Base-by-base conservation (phyloP, 2,888 invertebrate genomes). In the Yponomeuta malinellus region DNA sequence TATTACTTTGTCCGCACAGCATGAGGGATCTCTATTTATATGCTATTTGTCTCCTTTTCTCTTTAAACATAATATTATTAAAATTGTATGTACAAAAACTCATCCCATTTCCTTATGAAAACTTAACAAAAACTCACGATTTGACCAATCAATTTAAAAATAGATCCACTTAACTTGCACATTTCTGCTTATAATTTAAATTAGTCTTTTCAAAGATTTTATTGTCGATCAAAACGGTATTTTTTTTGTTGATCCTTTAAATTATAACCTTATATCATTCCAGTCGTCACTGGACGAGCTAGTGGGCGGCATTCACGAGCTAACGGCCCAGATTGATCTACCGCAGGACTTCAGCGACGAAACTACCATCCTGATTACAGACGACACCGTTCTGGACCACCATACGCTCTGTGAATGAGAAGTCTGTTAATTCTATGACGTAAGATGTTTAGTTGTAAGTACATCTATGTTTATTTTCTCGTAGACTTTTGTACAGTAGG, bases 311-410 rank as follows among this genome's bases (percentile, higher is more conserved):
- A 76, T 92, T 2, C 88, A 89, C 71, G 90, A 91, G 75, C 74
- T 91, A 72, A 88, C 86, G 0, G 91, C 90, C 0, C 90, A 90
- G 71, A 86, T 92, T 15, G 89, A 89, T 71, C 74, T 90, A 68
- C 87, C 89, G 0, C 87, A 86, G 72, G 90, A 90, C 73, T 84
- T 87, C 29, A 76, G 83, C 0, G 90, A 89, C 29, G 90, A 90
- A 59, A 83, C 83, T 73, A 90, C 89, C 12, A 89, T 89, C 31
- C 76, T 90, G 4, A 85, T 92, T 67, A 83, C 79, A 2, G 90
- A 91, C 67, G 91, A 92, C 72, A 90, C 90, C 0, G 78, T 89
- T 2, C 69, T 89, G 0, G 89, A 90, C 68, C 89, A 92, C 71
- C 88, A 90, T 71, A 91, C 91, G 1, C 81, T 91, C 15, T 85